Conservation (phyloP, 1,140 invertebrate genomes). For the Pogonomyrmex barbatus region DNA sequence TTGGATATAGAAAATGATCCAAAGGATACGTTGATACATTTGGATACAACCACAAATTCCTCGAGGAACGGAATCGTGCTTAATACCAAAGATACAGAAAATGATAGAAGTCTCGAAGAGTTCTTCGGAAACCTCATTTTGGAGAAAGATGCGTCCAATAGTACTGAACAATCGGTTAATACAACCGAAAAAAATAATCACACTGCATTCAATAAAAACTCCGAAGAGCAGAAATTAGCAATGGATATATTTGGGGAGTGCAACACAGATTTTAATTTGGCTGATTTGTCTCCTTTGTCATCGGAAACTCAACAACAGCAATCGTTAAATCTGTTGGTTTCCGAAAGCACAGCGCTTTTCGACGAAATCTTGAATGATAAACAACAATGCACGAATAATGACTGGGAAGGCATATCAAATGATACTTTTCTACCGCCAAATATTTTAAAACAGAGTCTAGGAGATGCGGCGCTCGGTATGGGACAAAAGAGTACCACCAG, state of each 20-base stretch:
- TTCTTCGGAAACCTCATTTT: conserved; percentile 76
- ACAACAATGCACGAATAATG: conserved; percentile 67
- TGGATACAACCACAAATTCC: conserved; percentile 62
- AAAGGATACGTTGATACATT: conserved; percentile 66
- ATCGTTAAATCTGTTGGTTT: conserved; percentile 78
- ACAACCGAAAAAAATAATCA: conserved; percentile 51
- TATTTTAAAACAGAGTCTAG: conserved; percentile 84
- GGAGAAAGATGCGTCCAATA: conserved; percentile 60
- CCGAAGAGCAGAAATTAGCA: conserved; percentile 74
- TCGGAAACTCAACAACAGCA: conserved; percentile 69
- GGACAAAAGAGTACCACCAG: conserved; percentile 55
- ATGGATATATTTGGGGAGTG: conserved; percentile 78
- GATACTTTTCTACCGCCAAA: conserved; percentile 83
- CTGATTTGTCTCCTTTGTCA: conserved; percentile 69
- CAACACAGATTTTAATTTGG: conserved; percentile 71
- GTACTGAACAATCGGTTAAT: conserved; percentile 29
- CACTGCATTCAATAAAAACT: conserved; percentile 73
- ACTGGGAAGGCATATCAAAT: conserved; percentile 80
- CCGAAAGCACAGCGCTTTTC: conserved; percentile 81
- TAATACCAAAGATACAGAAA: conserved; percentile 48
- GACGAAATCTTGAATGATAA: conserved; percentile 83
- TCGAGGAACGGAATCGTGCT: conserved; percentile 62
- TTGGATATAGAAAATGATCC: conserved; percentile 78
- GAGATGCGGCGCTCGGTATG: conserved; percentile 74
- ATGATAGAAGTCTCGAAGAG: conserved; percentile 76